Evolutionary conservation across 2,888 invertebrate genomes (phyloP).

Genomic region (Hermaeophaga mercurialis): DNA sequence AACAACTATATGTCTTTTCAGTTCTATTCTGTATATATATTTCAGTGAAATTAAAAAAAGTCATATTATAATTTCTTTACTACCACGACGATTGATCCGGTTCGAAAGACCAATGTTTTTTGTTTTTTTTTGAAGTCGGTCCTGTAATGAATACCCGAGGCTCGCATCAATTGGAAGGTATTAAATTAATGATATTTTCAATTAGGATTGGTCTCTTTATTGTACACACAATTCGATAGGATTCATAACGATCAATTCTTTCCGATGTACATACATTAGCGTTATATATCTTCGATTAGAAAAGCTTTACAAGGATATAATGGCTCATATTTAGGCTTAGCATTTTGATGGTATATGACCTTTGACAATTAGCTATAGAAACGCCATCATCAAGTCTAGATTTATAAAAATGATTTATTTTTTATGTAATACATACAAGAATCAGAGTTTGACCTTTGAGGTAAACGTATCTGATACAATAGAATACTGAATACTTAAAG

Average conservation of each 20-base stretch:
- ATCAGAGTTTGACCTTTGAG: too few relatives aligned
- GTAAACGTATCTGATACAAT: too few relatives aligned
- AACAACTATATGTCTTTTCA: too few relatives aligned
- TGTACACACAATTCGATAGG: constrained; percentile 25
- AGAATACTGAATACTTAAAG: too few relatives aligned
- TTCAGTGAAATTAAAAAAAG: too few relatives aligned
- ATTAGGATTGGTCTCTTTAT: too few relatives aligned
- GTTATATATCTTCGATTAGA: background rate
- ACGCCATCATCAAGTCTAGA: constrained; percentile 17
- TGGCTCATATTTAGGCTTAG: background rate
- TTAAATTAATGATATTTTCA: constrained; percentile 38
- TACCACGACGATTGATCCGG: too few relatives aligned
- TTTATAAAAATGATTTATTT: constrained; percentile 1
- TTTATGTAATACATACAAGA: background rate
- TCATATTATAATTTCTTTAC: too few relatives aligned
- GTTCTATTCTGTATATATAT: too few relatives aligned
- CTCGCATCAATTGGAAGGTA: background rate
- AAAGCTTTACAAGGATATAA: background rate
- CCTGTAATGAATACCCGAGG: background rate
- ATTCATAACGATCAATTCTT: constrained; percentile 32
- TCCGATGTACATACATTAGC: constrained; percentile 1
- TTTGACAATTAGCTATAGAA: constrained; percentile 13
- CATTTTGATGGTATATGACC: constrained; percentile 6
- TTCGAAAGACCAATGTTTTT: too few relatives aligned
- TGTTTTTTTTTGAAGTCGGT: background rate